Percentiles rank a stretch among this genome's conserved stretches.
phyloP scores from a whole-genome alignment of 2,888 invertebrate genomes.

The Azorinus chamasolen region DNA sequence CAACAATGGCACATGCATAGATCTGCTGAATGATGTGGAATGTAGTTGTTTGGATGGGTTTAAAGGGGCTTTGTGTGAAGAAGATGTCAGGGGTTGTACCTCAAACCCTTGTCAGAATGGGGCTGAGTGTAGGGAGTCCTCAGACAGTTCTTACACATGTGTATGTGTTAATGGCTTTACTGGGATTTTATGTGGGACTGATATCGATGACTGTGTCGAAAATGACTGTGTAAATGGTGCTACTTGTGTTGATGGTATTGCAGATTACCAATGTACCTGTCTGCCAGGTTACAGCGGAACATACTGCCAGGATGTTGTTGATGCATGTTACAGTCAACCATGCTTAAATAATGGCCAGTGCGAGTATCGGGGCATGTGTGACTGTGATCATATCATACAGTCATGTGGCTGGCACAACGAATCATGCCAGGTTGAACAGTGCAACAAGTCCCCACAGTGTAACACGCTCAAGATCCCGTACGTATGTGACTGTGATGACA shows the following conservation, averaged over 20 bases:
- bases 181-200: constrained; percentile 68
- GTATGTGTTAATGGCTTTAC: constrained; percentile 64
- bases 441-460: constrained; percentile 70
- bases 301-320: constrained; percentile 68
- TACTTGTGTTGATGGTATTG: constrained; percentile 66
- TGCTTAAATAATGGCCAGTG: constrained; percentile 79
- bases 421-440: constrained; percentile 74
- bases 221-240: constrained; percentile 69
- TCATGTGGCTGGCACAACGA: constrained; percentile 83
- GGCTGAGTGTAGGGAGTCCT: constrained; percentile 90
- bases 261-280: constrained; percentile 71
- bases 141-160: constrained; percentile 60
- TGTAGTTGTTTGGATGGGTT: constrained; percentile 87
- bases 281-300: constrained; percentile 70
- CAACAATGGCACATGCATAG: constrained; percentile 70
- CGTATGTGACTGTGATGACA: constrained; percentile 74
- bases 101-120: constrained; percentile 97
- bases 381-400: constrained; percentile 74
- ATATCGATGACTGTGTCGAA: constrained; percentile 75
- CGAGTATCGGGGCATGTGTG: constrained; percentile 75
- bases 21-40: constrained; percentile 88
- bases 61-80: constrained; percentile 89
- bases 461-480: constrained; percentile 55
- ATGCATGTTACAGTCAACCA: constrained; percentile 77
- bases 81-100: constrained; percentile 96